Evolutionary conservation across 2,113 vertebrate species (phyloP).

Genomic region (Prunella fulvescens): DNA sequence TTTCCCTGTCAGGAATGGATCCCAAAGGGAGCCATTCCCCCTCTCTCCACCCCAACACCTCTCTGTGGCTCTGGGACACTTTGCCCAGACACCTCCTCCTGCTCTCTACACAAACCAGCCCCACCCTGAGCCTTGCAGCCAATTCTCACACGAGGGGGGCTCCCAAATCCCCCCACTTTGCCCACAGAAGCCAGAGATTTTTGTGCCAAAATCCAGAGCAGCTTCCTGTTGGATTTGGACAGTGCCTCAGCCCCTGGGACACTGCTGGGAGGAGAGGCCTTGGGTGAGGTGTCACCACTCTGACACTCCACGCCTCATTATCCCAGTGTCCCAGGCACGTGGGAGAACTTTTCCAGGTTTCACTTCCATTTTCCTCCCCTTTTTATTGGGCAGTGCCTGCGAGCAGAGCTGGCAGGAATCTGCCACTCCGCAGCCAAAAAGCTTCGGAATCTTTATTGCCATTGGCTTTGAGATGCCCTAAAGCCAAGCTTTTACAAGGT

Average conservation of each 20-base stretch:
- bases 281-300: not conserved
- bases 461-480: not conserved
- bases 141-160: not conserved
- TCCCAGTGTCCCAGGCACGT: not conserved
- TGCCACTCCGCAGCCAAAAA: not conserved
- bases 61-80: accelerated
- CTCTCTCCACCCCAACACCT: not conserved
- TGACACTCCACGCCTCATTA: not conserved
- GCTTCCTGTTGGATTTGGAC: not conserved
- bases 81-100: not conserved
- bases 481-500: slow-evolving; percentile 35
- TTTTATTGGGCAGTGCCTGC: slow-evolving; percentile 19
- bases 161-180: not conserved
- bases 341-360: slow-evolving; percentile 1
- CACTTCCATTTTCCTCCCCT: slow-evolving; percentile 19
- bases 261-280: not conserved
- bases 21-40: not conserved
- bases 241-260: not conserved
- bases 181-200: not conserved
- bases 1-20: not conserved
- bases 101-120: not conserved
- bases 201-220: not conserved
- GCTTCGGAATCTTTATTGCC: slow-evolving; percentile 19
- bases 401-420: not conserved
- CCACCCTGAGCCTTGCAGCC: not conserved